Conservation (phyloP, 1,140 invertebrate species). For the Platyscapa corneri region DNA sequence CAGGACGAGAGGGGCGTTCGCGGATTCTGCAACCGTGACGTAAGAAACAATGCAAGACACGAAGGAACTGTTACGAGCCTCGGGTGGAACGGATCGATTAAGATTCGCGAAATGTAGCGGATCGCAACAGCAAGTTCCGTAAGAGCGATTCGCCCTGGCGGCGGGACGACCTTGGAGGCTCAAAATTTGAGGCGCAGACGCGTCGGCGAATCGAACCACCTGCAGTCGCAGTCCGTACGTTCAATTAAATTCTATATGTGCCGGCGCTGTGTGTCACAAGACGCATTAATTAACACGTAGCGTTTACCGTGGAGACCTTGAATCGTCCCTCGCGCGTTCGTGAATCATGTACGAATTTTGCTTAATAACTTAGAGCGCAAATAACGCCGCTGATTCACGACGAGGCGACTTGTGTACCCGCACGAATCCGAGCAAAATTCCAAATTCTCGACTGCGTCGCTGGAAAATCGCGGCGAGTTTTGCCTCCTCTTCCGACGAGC, state of each 20-base stretch:
- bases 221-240: not conserved
- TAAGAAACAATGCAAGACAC: not conserved
- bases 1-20: no score
- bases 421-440: not conserved
- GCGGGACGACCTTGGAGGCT: not conserved
- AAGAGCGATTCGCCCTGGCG: not conserved
- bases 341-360: constrained; percentile 18
- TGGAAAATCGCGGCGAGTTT: no score
- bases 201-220: no score
- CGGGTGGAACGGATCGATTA: not conserved
- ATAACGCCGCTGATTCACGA: not conserved
- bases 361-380: not conserved
- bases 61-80: not conserved
- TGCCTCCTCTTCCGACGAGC: no score
- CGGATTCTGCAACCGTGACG: not conserved
- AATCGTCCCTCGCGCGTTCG: not conserved
- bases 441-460: not conserved
- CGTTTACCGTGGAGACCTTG: not conserved
- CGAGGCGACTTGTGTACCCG: not conserved
- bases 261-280: not conserved
- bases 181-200: not conserved
- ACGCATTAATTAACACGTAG: not conserved
- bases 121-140: not conserved
- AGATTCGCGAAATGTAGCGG: not conserved
- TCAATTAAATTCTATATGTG: not conserved